Evolutionary conservation across 2,888 invertebrate genomes (phyloP), one percentile per base, ranked within the genome.

Genomic region (Idaea biselata): DNA sequence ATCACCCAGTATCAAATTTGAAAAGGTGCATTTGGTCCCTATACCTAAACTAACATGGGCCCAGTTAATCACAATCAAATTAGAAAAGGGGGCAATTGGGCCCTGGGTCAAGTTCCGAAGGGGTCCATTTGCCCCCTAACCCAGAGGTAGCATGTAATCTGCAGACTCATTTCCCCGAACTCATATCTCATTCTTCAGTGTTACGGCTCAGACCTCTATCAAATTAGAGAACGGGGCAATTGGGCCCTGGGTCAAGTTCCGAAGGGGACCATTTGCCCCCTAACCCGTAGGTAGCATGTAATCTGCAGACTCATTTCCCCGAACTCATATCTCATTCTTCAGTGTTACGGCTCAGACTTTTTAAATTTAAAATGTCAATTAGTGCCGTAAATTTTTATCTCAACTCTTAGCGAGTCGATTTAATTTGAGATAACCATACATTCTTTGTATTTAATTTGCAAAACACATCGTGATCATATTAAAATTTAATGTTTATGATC

Each of bases 381-480:
- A 44, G 44, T 44, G 44, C 14, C 44, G 44, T 44, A 44, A 44
- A 44, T 44, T 44, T 44, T 44, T 44, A 44, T 44, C 44, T 44
- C 44, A 44, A 44, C 44, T 44, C 44, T 44, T 44, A 44, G 44
- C 44, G 14, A 44, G 70, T 69, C 70, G 79, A 79, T 79, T 79
- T 73, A 73, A 79, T 79, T 79, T 74, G 71, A 79, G 79, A 79
- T 78, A 80, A 72, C 78, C 74, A 73, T 78, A 68, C 66, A 63
- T 76, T 74, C 72, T 74, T 74, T 68, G 73, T 70, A 64, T 77
- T 78, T 73, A 70, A 79, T 75, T 73, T 76, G 44, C 14, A 44
- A 44, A 44, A 44, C 14, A 44, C 6, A 44, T 14, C 11, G 44
- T 44, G 44, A 14, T 11, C 44, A 44, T 14, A 44, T 44, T 44